Base-by-base conservation (phyloP, 2,888 invertebrate species). In the Epirrhoe tristata region DNA sequence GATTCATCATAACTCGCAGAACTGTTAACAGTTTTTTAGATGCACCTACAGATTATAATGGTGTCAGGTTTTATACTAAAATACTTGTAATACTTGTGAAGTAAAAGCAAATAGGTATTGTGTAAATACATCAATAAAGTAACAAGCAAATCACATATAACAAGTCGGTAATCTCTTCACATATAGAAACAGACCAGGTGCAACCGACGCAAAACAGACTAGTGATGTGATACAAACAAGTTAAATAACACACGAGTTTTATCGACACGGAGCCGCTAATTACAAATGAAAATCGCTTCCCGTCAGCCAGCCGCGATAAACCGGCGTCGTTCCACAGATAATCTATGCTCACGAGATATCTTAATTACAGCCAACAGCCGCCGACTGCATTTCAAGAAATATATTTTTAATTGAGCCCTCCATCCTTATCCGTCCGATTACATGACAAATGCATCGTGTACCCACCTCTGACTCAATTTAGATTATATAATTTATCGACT, bases 211-310 rank as follows among this genome's bases (percentile, higher is more conserved):
- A 32, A 50, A 68, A 63, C 59, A 52, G 39, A 39, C 57, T 61
- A 63, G 63, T 60, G 70, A 58, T 60, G 67, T 59, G 67, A 65
- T 54, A 50, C 72, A 73, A 75, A 67, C 73, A 73, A 72, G 74
- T 76, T 72, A 76, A 77, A 78, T 74, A 68, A 75, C 75, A 73
- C 74, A 71, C 72, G 67, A 74, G 69, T 66, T 64, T 80, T 83
- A 81, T 81, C 82, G 77, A 70, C 70, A 69, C 63, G 74, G 72
- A 74, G 79, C 77, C 79, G 80, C 84, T 87, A 86, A 88, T 88
- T 87, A 86, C 87, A 81, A 82, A 82, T 84, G 86, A 86, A 86
- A 87, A 86, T 84, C 84, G 84, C 79, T 85, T 83, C 81, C 82
- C 80, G 82, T 79, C 81, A 80, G 76, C 69, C 81, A 77, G 81